A percentile compares a stretch with the other conserved stretches of the same genome.
These are phyloP conservation scores for Spatulosminthurus flaviceps DNA, from an alignment of 2,888 invertebrate genomes.

Conservation along the genomic window DNA sequence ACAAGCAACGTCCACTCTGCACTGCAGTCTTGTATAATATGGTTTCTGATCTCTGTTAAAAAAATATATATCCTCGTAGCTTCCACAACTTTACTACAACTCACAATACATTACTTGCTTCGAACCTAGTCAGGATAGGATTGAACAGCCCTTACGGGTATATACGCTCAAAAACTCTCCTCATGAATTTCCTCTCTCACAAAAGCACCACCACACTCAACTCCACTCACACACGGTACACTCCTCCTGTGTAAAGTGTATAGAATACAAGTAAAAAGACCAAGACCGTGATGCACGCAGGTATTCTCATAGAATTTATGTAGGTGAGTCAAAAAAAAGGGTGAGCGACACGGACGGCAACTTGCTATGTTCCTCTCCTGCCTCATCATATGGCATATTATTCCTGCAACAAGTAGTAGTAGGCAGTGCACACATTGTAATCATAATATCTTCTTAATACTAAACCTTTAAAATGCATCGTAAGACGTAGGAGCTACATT, in stretches of 20 bases:
- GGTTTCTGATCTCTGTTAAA: conserved; percentile 5
- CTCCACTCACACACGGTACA: too few relatives aligned
- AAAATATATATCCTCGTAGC: background rate
- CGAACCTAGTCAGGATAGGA: background rate
- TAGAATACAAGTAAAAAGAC: too few relatives aligned
- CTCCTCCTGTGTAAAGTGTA: background rate
- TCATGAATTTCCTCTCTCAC: background rate
- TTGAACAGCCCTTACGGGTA: conserved; percentile 14
- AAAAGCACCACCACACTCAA: conserved; percentile 20
- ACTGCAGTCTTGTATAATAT: background rate
- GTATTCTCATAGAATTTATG: conserved; percentile 30
- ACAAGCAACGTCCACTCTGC: conserved; percentile 1
- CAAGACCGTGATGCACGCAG: background rate
- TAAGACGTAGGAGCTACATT: background rate
- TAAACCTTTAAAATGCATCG: background rate
- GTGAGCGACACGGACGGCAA: conserved; percentile 15
- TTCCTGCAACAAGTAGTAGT: background rate
- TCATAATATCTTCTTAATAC: conserved; percentile 2
- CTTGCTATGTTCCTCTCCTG: background rate
- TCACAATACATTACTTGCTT: background rate
- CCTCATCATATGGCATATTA: too few relatives aligned
- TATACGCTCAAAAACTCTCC: too few relatives aligned
- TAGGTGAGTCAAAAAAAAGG: conserved; percentile 34
- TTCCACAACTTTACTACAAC: too few relatives aligned
- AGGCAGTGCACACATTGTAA: background rate